Evolutionary conservation across 2,797 vertebrate genomes (phyloP).

Genomic region (Scarus forsteni): DNA sequence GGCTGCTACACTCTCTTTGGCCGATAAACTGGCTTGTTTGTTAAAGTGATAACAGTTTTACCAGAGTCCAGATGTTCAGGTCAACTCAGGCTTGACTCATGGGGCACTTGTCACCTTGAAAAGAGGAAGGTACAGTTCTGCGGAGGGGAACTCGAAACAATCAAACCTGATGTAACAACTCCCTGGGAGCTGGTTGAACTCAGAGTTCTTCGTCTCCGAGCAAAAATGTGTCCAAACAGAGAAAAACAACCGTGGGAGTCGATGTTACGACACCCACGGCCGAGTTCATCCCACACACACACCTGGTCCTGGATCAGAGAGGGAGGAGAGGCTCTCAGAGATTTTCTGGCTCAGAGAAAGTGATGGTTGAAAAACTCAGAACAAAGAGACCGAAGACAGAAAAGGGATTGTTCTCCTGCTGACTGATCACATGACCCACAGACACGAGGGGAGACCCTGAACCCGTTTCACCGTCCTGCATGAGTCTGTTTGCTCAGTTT

Average conservation of each 20-base stretch:
- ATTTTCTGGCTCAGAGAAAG: conserved; percentile 44
- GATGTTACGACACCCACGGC: background rate
- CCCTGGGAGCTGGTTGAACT: too few species aligned
- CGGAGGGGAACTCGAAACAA: too few species aligned
- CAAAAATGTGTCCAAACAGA: background rate
- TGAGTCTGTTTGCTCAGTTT: background rate
- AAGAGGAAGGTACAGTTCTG: too few species aligned
- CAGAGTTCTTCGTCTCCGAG: too few species aligned
- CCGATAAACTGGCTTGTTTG: too few species aligned
- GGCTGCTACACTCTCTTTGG: too few species aligned
- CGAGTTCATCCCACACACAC: conserved; percentile 10
- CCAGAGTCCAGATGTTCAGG: too few species aligned
- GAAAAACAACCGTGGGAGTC: conserved; percentile 21
- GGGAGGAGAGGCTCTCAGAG: conserved; percentile 26
- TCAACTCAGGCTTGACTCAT: too few species aligned
- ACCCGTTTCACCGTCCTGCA: background rate
- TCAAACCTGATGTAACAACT: too few species aligned
- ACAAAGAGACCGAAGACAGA: conserved; percentile 20
- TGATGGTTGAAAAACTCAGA: conserved; percentile 1
- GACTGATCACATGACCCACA: conserved; percentile 25
- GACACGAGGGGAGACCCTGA: background rate
- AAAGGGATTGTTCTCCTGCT: background rate
- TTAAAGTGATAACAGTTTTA: too few species aligned
- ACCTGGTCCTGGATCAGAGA: conserved; percentile 9
- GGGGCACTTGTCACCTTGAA: too few species aligned